Evolutionary conservation across 2,113 vertebrate species (phyloP).

Genomic region (Rhizomys pruinosus): DNA sequence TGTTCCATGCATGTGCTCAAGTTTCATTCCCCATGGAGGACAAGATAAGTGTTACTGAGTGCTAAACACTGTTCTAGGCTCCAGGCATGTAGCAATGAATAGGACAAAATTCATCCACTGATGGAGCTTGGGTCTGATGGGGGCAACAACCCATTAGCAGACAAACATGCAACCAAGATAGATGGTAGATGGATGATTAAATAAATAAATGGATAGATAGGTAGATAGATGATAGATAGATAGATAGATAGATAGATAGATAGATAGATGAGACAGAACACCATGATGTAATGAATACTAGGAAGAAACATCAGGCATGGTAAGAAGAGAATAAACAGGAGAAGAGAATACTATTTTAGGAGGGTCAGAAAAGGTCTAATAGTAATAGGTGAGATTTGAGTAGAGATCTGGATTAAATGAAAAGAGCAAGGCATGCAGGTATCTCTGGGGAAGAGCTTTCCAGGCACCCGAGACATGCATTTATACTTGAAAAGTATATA

Average conservation of each 20-base stretch:
- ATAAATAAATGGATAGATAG: not conserved
- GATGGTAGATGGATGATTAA: too few species aligned
- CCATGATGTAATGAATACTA: not conserved
- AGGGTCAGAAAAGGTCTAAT: not conserved
- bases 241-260: not conserved
- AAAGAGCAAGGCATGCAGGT: conserved; percentile 2
- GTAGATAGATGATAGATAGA: not conserved
- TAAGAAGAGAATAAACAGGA: not conserved
- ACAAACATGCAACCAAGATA: not conserved
- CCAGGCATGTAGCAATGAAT: not conserved
- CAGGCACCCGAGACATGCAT: not conserved
- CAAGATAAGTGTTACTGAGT: not conserved
- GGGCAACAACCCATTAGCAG: not conserved
- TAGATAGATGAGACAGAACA: not conserved
- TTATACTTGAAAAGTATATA: conserved; percentile 27
- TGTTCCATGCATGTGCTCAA: not conserved
- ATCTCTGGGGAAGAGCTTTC: conserved; percentile 26
- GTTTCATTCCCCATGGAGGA: not conserved
- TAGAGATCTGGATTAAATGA: conserved; percentile 25
- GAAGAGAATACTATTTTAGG: not conserved
- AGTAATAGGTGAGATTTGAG: conserved; percentile 7
- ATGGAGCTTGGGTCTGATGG: not conserved
- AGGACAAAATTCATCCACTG: not conserved
- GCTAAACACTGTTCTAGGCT: not conserved
- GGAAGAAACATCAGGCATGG: not conserved